Evolutionary conservation across 2,888 invertebrate species (phyloP), one percentile per base, ranked within the genome.

Genomic region (Tipula confusa): DNA sequence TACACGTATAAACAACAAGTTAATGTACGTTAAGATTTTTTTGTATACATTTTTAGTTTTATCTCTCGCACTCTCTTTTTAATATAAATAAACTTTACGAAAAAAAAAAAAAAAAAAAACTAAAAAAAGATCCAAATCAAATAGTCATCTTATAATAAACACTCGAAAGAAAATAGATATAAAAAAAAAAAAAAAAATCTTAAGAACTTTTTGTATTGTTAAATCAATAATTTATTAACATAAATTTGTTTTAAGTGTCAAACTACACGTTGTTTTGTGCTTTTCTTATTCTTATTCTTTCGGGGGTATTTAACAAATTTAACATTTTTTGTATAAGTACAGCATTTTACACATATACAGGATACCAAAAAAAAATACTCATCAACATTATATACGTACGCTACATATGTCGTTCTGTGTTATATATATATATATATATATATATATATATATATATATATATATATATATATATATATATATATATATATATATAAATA

Each of bases 161-260:
- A 64, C 64, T 64, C 64, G 64, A 64, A 64, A 64, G 64, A 64
- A 64, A 48, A 48, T 48, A 48, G 48, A 18, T 33, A 33, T n/a
- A n/a, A n/a, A n/a, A n/a, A 33, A 9, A 33, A 33, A 33, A 33
- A 33, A 48, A 48, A 48, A 48, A 48, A 18, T 64, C 64, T 64
- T 64, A 64, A 24, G 64, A 64, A 64, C 64, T 64, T 64, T 43
- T 64, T 64, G 64, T 64, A 29, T 80, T 80, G 80, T 80, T 80
- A 80, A 80, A 80, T 80, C 80, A 80, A 80, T 80, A 80, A 80
- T 80, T 80, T 80, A 80, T 80, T 80, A 80, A 80, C 80, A 80
- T 29, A 80, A 79, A 29, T 79, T 28, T 79, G 29, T 79, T 28
- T 79, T 24, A 79, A 79, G 24, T 79, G 79, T 79, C 79, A 79